Base-by-base conservation (phyloP, 2,888 invertebrate species). In the Hyppa rectilinea region DNA sequence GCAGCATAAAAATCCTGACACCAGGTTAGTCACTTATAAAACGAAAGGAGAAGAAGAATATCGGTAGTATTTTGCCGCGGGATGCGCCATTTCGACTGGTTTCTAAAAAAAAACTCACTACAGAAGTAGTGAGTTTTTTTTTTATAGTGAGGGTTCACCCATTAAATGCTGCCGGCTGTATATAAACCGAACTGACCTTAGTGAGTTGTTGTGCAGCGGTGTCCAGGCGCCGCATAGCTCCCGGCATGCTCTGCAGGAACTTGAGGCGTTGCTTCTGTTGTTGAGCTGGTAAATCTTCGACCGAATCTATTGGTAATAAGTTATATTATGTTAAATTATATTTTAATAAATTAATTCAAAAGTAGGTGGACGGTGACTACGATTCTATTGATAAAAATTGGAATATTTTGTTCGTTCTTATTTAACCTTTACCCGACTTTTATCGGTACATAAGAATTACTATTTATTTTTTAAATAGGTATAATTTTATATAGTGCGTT, bases 161-260 rank as follows among this genome's bases (percentile, higher is more conserved):
- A n/a, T n/a, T n/a, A n/a, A 26, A 17, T 17, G 23, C 14, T 12
- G 31, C 58, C 29, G 0, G 10, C 2, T 36, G 26, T 0, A 9
- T 4, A 26, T 38, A 38, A 80, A 4, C 49, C 80, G 17, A 0
- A 34, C 56, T 17, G 29, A 85, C 87, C 83, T 87, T 78, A 5
- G 84, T 75, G 4, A 91, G 73, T 20, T 85, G 84, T 43, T 85
- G 79, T 4, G 87, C 85, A 0, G 87, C 88, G 0, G 85, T 81
- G 4, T 71, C 73, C 38, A 91, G 56, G 23, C 79, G 83, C 0
- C 80, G 81, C 29, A 83, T 87, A 4, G 87, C 84, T 1, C 70
- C 75, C 0, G 86, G 49, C 26, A 86, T 65, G 0, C 85, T 85
- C 10, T 78, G 84, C 4, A 86, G 70, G 53, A 91, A 91, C 45